Base-by-base conservation (phyloP, 2,113 vertebrate genomes). In the Muntiacus reevesi region DNA sequence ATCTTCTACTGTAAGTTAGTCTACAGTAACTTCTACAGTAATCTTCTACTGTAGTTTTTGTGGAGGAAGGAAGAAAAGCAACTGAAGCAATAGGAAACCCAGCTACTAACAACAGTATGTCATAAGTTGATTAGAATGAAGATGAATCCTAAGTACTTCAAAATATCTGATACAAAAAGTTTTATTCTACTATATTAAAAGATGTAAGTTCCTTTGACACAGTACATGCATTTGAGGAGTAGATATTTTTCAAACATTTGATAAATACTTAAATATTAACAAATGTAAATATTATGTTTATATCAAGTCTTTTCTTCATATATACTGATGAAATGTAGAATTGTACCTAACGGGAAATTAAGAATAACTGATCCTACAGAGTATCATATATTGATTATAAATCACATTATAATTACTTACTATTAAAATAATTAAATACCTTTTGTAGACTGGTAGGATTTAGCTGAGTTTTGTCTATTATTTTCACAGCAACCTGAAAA, bases 401-500 rank as follows among this genome's bases (percentile, higher is more conserved):
- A 91, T 89, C 40, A 89, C 0, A n/a, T 50, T 96, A 86, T 62
- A 96, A 67, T 76, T 85, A 50, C 9, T 97, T 52, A 97, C 27
- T 92, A 90, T 94, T 97, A 92, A 96, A 97, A 60, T 87, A 91
- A 47, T 90, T 96, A 97, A 25, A 47, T 99, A 99, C 99, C 99
- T 99, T 99, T 98, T 99, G 99, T 98, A 99, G 99, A 99, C 99
- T 99, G 93, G 99, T 99, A 95, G 99, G 99, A 98, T 99, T 99
- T 98, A 99, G 99, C 98, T 99, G 99, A 82, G 99, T 99, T 99
- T 99, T 99, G 99, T 99, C 99, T 99, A 99, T 99, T 98, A 99
- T 99, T 99, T 99, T 99, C 98, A 99, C 99, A 92, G 99, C 99
- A 97, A 99, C 99, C 99, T 99, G 96, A 90, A 98, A 98, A 71